phyloP scores from a whole-genome alignment of 2,113 vertebrate genomes.

The Caranx melampygus region DNA sequence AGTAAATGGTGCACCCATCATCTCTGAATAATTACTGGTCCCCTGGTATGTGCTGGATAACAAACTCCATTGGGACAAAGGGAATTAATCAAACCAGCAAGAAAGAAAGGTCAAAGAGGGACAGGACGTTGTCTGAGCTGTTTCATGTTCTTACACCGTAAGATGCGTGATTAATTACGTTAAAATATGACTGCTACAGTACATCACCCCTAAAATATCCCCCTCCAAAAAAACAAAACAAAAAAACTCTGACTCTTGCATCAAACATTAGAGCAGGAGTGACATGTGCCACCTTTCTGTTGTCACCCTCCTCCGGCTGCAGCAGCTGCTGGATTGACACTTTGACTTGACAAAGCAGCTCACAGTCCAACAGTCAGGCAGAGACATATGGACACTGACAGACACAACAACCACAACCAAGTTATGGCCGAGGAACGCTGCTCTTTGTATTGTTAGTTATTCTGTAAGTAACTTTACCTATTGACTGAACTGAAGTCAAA shows the following conservation, averaged over 20 bases:
- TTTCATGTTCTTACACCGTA: not conserved
- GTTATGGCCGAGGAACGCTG: not conserved
- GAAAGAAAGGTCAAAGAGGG: slow-evolving; percentile 4
- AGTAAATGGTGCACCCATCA: slow-evolving; percentile 45
- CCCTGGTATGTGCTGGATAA: slow-evolving; percentile 33
- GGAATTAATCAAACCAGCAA: slow-evolving; percentile 27
- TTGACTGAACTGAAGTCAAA: too few species aligned
- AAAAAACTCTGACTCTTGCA: not conserved
- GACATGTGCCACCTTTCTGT: slow-evolving; percentile 12
- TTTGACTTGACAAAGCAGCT: not conserved
- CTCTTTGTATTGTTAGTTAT: not conserved
- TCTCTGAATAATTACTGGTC: slow-evolving; percentile 54
- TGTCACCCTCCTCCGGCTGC: not conserved
- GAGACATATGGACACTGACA: not conserved
- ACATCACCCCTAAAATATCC: not conserved
- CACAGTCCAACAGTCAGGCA: not conserved
- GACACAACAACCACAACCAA: not conserved
- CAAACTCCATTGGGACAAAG: slow-evolving; percentile 45
- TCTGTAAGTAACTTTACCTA: too few species aligned
- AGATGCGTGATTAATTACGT: too few species aligned
- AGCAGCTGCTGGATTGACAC: slow-evolving; percentile 1
- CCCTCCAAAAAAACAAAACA: not conserved
- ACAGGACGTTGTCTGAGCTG: not conserved
- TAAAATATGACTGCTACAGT: not conserved
- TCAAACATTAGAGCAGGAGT: not conserved